Evolutionary conservation across 2,113 vertebrate species (phyloP).

Genomic region (Odocoileus hemionus): DNA sequence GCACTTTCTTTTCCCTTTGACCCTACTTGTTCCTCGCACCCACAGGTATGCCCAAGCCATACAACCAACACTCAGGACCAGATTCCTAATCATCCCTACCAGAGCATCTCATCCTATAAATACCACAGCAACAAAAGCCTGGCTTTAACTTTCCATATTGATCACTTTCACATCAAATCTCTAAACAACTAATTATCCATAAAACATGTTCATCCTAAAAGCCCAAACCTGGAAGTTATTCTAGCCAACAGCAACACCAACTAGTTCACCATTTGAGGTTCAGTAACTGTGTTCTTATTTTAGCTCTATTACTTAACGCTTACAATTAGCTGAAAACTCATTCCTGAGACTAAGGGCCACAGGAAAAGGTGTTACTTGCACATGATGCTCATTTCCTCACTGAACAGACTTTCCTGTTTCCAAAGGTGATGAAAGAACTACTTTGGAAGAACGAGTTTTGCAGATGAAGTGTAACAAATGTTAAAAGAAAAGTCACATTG

Average conservation of each 20-base stretch:
- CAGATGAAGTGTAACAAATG: background rate
- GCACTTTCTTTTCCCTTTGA: background rate
- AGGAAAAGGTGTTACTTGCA: background rate
- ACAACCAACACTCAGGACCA: background rate
- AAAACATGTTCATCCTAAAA: constrained; percentile 11
- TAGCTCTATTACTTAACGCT: background rate
- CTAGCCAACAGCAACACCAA: background rate
- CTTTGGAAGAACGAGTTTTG: background rate
- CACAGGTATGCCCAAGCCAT: background rate
- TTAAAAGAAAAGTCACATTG: background rate
- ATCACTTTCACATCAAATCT: background rate
- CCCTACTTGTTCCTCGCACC: background rate
- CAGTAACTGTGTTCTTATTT: background rate
- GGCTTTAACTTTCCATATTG: background rate
- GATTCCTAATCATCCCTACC: background rate
- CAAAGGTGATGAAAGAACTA: background rate
- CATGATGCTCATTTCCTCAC: background rate
- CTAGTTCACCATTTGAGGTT: background rate
- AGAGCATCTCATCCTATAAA: background rate
- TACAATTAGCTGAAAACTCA: background rate
- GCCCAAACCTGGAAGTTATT: background rate
- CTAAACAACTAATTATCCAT: background rate
- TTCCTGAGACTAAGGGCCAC: background rate
- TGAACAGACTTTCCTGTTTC: background rate
- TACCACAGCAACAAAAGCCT: background rate